phyloP scores from a whole-genome alignment of 2,113 vertebrate species.

The Notechis scutatus region DNA sequence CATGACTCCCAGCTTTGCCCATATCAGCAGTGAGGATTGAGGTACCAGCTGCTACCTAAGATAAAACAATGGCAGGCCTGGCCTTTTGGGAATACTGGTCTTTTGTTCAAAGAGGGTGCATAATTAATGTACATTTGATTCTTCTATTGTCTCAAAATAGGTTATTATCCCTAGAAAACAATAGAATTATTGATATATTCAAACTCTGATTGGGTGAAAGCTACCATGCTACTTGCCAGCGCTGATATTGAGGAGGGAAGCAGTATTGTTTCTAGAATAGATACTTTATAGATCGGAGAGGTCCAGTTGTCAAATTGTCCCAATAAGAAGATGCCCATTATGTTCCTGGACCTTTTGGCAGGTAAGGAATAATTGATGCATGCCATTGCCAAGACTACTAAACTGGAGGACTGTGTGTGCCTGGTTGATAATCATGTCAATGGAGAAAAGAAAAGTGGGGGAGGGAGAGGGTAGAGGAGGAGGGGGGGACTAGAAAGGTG shows the following conservation, averaged over 20 bases:
- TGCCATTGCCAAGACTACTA: not conserved
- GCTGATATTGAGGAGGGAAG: not conserved
- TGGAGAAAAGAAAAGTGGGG: not conserved
- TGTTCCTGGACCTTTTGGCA: not conserved
- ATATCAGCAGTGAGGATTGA: not conserved
- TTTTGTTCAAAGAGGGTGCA: not conserved
- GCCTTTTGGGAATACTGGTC: not conserved
- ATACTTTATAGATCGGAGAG: not conserved
- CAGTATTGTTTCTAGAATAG: slow-evolving; percentile 1
- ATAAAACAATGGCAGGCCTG: not conserved
- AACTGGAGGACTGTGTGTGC: not conserved
- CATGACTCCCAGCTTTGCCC: not conserved
- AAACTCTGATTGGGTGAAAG: not conserved
- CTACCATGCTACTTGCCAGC: no score
- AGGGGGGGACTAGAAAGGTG: not conserved
- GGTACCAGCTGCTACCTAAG: not conserved
- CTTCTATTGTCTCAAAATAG: not conserved
- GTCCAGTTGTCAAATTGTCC: not conserved
- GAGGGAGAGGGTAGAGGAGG: not conserved
- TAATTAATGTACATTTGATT: not conserved
- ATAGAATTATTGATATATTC: not conserved
- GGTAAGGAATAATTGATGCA: not conserved
- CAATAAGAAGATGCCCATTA: not conserved
- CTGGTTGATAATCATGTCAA: slow-evolving; percentile 3
- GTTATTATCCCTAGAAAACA: not conserved